phyloP scores from a whole-genome alignment of 2,888 invertebrate species.

The Agrotis segetum region DNA sequence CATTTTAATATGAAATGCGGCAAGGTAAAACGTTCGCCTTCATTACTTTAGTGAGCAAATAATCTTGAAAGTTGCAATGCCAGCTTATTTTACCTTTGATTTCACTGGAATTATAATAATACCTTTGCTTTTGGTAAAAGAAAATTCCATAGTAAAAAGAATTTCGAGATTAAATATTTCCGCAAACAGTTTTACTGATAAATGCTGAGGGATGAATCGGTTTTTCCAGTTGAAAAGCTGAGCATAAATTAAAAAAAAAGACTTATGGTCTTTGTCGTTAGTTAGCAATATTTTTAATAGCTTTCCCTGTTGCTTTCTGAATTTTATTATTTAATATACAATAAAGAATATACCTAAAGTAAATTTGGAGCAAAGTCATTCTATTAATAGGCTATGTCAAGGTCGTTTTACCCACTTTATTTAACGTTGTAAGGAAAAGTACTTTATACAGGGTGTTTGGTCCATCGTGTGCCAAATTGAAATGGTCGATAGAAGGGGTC shows the following conservation, averaged over 20 bases:
- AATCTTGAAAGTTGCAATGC: conserved; percentile 38
- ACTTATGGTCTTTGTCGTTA: not conserved
- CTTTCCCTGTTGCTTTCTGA: not conserved
- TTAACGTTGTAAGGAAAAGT: not conserved
- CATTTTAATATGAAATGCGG: conserved; percentile 6
- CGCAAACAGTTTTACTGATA: not conserved
- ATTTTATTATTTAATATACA: not conserved
- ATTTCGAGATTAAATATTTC: conserved; percentile 1
- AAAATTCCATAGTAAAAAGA: conserved; percentile 7
- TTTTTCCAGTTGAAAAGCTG: not conserved
- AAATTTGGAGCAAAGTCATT: not conserved
- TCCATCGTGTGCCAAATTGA: too few relatives aligned
- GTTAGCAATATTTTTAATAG: not conserved
- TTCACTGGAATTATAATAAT: conserved; percentile 4
- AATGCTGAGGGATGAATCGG: not conserved
- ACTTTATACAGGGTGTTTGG: too few relatives aligned
- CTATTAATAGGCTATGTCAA: conserved; percentile 2
- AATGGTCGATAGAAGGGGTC: too few relatives aligned
- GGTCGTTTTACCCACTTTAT: not conserved
- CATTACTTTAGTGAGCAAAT: conserved; percentile 46
- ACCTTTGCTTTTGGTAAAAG: not conserved
- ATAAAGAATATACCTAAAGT: too few relatives aligned
- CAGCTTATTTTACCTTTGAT: conserved; percentile 22
- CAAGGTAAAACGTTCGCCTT: conserved; percentile 19
- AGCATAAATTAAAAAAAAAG: not conserved